Evolutionary conservation across 2,797 vertebrate genomes (phyloP).

Genomic region (Meriones psammophilus): DNA sequence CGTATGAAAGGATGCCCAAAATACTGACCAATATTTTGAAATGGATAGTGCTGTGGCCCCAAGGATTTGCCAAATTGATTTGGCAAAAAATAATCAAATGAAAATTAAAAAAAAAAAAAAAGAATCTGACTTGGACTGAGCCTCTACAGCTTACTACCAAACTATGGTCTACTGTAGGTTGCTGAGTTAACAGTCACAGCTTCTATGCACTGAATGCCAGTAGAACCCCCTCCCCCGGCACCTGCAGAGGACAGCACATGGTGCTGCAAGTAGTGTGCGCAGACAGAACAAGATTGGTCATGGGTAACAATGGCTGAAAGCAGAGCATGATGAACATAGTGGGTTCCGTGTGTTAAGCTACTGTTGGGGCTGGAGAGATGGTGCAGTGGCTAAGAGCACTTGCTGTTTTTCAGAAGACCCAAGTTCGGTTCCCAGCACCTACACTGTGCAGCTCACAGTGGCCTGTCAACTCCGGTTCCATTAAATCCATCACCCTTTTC

Average conservation of each 20-base stretch:
- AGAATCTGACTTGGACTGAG: neutral
- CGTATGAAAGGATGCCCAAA: neutral
- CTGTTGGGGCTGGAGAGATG: neutral
- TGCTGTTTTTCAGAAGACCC: neutral
- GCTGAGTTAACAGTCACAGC: neutral
- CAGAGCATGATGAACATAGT: neutral
- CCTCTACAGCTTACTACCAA: neutral
- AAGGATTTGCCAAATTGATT: neutral
- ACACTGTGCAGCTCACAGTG: neutral
- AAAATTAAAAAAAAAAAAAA: neutral
- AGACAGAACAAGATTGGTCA: fast-evolving
- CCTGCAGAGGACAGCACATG: neutral
- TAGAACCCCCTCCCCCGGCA: neutral
- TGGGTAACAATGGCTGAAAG: neutral
- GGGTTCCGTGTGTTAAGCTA: neutral
- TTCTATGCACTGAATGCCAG: neutral
- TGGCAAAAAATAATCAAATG: neutral
- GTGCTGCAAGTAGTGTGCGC: fast-evolving
- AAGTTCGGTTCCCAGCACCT: neutral
- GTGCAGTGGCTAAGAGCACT: neutral
- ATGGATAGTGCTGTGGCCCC: too few relatives aligned
- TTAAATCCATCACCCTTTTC: neutral
- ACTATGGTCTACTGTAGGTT: neutral
- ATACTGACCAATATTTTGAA: neutral
- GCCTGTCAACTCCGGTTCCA: neutral